Evolutionary conservation across 2,113 vertebrate genomes (phyloP).

Genomic region (Beaufortia kweichowensis): DNA sequence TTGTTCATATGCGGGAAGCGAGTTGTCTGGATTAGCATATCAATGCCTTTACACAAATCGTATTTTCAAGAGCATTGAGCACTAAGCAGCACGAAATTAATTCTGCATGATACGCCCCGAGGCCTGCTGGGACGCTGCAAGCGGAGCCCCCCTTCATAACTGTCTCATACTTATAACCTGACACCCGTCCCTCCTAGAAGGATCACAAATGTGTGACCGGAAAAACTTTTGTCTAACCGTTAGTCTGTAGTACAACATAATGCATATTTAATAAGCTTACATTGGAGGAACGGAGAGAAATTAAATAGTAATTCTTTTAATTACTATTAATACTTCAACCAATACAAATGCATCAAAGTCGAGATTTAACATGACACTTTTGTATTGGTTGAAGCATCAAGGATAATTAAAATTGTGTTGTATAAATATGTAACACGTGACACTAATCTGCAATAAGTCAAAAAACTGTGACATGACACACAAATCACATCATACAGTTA

Average conservation of each 20-base stretch:
- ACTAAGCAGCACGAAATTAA: constrained; percentile 79
- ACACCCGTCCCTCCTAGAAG: constrained; percentile 13
- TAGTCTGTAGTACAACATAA: constrained; percentile 27
- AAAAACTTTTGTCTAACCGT: constrained; percentile 20
- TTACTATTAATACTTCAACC: too few species aligned
- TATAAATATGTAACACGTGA: too few species aligned
- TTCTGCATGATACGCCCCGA: constrained; percentile 74
- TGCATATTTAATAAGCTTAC: constrained; percentile 8
- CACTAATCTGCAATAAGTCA: too few species aligned
- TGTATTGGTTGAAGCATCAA: too few species aligned
- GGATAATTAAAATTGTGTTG: too few species aligned
- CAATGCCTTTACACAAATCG: constrained; percentile 81
- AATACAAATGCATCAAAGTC: too few species aligned
- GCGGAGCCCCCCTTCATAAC: constrained; percentile 26
- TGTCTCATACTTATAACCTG: constrained; percentile 12
- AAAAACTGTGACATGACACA: too few species aligned
- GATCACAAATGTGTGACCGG: constrained; percentile 6
- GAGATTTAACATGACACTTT: too few species aligned
- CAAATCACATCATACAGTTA: too few species aligned
- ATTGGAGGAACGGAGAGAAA: too few species aligned
- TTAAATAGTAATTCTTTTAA: too few species aligned
- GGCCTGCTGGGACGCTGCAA: constrained; percentile 61
- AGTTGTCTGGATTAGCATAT: constrained; percentile 83
- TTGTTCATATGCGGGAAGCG: constrained; percentile 77
- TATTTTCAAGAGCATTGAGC: constrained; percentile 81